phyloP scores from a whole-genome alignment of 2,797 vertebrate genomes.

The Hippopotamyrus pictus region DNA sequence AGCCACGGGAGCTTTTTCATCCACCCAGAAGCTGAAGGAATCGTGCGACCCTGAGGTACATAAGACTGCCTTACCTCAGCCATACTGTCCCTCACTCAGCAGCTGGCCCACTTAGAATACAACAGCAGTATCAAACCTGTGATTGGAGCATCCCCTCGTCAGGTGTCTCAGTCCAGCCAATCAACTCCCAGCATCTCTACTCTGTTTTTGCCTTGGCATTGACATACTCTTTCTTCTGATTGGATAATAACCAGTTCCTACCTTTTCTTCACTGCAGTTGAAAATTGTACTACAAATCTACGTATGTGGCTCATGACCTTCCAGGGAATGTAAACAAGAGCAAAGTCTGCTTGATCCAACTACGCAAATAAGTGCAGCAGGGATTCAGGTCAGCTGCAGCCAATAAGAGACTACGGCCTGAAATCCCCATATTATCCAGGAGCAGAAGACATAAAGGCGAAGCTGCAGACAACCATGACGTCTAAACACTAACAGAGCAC shows the following conservation, averaged over 20 bases:
- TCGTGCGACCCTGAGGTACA: conserved; percentile 80
- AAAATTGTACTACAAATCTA: background rate
- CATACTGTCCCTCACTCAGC: background rate
- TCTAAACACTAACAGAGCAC: background rate
- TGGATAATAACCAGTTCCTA: background rate
- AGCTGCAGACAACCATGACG: background rate
- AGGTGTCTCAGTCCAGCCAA: background rate
- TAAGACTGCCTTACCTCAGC: background rate
- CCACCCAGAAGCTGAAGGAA: conserved; percentile 96
- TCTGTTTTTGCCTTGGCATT: background rate
- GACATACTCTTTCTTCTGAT: background rate
- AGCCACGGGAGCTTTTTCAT: conserved; percentile 86
- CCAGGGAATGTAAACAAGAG: background rate
- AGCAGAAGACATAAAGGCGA: background rate
- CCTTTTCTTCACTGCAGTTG: background rate
- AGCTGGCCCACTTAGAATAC: background rate
- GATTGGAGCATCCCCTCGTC: background rate
- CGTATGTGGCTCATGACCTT: background rate
- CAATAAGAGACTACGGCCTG: background rate
- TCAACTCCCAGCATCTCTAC: background rate
- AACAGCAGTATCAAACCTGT: background rate
- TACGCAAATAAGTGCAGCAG: background rate
- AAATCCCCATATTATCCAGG: background rate
- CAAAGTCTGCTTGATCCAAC: background rate
- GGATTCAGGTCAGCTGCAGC: conserved; percentile 13